A percentile compares a stretch with the other conserved stretches of the same genome.
Conservation (phyloP, 2,113 vertebrate genomes). For the Lampris megalopsis region DNA sequence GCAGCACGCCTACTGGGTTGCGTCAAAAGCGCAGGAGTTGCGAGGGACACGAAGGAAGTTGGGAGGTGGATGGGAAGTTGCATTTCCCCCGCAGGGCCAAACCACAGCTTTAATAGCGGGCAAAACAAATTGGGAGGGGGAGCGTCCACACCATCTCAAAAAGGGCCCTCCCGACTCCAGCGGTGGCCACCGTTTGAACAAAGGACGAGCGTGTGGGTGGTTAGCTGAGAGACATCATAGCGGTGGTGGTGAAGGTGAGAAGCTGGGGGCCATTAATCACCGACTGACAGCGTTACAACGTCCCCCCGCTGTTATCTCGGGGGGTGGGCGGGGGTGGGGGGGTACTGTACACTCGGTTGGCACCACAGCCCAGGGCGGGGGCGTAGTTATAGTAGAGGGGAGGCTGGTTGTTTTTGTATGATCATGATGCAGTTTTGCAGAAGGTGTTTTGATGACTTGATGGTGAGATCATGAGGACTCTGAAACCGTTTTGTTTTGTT, state of each 20-base stretch:
- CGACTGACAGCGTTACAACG: slow-evolving; percentile 55
- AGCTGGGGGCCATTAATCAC: slow-evolving; percentile 67
- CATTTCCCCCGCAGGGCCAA: slow-evolving; percentile 33
- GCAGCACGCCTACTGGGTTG: background rate
- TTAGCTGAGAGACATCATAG: slow-evolving; percentile 11
- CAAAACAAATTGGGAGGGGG: slow-evolving; percentile 22
- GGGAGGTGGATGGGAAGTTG: slow-evolving; percentile 5
- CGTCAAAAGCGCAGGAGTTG: slow-evolving; percentile 39
- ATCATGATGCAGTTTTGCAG: slow-evolving; percentile 63
- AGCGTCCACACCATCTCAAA: slow-evolving; percentile 27
- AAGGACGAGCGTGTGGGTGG: slow-evolving; percentile 35
- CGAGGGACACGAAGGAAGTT: slow-evolving; percentile 41
- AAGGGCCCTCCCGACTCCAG: slow-evolving; percentile 15
- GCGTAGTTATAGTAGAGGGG: slow-evolving; percentile 5
- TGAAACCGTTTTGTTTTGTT: slow-evolving; percentile 26
- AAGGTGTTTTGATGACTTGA: slow-evolving; percentile 70
- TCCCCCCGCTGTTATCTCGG: slow-evolving; percentile 5
- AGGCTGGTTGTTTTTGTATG: slow-evolving; percentile 50
- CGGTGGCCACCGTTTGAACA: slow-evolving; percentile 37
- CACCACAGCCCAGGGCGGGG: slow-evolving; percentile 14
- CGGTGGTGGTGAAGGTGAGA: slow-evolving; percentile 50
- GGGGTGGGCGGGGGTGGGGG: background rate
- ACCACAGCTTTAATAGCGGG: background rate
- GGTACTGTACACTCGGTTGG: slow-evolving; percentile 5
- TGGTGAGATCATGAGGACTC: slow-evolving; percentile 33